Evolutionary conservation across 1,140 invertebrate species (phyloP).

Genomic region (Galendromus occidentalis): DNA sequence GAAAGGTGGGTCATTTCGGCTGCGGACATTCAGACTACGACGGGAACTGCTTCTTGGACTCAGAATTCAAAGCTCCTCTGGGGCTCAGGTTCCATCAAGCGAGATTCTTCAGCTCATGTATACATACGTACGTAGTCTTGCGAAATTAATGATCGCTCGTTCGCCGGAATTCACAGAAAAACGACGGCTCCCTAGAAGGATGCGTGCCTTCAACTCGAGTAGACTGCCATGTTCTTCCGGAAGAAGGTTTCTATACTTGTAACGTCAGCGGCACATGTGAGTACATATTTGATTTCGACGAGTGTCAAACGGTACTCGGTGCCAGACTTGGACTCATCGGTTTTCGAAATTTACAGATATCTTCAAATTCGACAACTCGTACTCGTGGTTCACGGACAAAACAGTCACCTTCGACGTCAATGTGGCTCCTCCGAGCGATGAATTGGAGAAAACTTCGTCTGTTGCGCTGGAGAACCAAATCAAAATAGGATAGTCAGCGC

Average conservation of each 20-base stretch:
- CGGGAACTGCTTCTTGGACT: too few relatives aligned
- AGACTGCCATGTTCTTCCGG: slow-evolving; percentile 11
- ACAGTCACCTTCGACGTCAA: neutral
- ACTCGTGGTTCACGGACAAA: slow-evolving; percentile 11
- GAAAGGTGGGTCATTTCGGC: neutral
- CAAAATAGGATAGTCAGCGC: too few relatives aligned
- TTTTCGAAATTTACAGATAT: neutral
- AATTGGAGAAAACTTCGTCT: neutral
- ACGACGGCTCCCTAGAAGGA: neutral
- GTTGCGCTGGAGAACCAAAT: too few relatives aligned
- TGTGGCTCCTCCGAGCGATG: neutral
- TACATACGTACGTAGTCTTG: too few relatives aligned
- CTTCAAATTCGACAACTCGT: slow-evolving; percentile 7
- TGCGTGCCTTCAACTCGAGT: slow-evolving; percentile 6
- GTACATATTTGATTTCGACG: neutral
- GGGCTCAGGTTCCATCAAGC: too few relatives aligned
- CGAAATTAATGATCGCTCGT: too few relatives aligned
- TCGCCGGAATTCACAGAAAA: neutral
- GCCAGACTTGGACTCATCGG: neutral
- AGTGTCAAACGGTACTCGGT: neutral
- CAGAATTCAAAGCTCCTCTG: too few relatives aligned
- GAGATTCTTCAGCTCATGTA: too few relatives aligned
- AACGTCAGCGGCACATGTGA: neutral
- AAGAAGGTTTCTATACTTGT: slow-evolving; percentile 2
- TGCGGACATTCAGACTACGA: too few relatives aligned